Base-by-base conservation (phyloP, 2,888 invertebrate genomes). In the Stenchaetothrips biformis region DNA sequence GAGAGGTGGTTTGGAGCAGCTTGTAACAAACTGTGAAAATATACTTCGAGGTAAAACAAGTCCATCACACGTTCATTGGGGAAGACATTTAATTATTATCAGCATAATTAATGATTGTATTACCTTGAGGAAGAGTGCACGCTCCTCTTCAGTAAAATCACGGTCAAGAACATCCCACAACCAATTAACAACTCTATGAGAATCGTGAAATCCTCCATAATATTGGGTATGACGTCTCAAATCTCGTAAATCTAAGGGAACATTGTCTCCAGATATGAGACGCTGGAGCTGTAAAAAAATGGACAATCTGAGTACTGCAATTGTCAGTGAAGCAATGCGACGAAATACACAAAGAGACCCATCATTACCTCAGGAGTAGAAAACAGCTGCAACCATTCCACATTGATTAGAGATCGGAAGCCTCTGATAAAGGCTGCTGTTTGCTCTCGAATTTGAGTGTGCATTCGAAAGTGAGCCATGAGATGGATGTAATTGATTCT, bases 381-480 rank as follows among this genome's bases (percentile, higher is more conserved):
- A 86, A 99, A 99, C 82, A 99, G 88, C 0, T 94, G 91, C 78
- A 99, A 88, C 98, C 98, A 98, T 83, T 98, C 98, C 0, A 94
- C 93, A 87, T 96, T 97, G 81, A 99, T 95, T 81, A 99, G 95
- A 7, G 97, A 95, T 82, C 97, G 92, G 86, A 99, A 99, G 3
- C 99, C 99, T 85, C 94, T 93, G 83, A 98, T 97, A 86, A 99
- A 99, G 9, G 98, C 97, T 78, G 94, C 92, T 0, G 98, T 97
- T 88, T 99, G 99, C 83, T 98, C 97, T 85, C 95, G 95, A 83
- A 99, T 99, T 89, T 99, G 99, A 11, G 95, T 93, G 86, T 98
- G 96, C 96, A 99, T 98, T 82, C 98, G 93, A 87, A 98, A 99
- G 88, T 98, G 97, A 0, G 99, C 99, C 96, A 98, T 97, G 85